Percentiles rank a stretch among this genome's conserved stretches.
These are phyloP conservation scores for Patiria miniata DNA, from an alignment of 35 echinoderm and acorn worm genomes.

Conservation along the genomic window DNA sequence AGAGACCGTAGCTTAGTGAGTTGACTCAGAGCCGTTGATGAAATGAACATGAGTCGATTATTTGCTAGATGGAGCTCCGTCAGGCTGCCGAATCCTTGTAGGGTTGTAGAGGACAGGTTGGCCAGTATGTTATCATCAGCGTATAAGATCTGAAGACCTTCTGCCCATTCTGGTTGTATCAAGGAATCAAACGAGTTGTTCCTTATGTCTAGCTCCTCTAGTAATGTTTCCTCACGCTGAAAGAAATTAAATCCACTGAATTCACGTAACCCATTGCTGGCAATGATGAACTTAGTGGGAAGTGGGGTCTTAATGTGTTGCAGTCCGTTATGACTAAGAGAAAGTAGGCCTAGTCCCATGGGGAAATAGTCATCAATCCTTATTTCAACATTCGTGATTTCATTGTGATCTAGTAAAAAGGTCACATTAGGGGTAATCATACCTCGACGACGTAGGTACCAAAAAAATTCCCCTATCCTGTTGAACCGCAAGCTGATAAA, in stretches of 20 bases:
- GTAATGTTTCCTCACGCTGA: background rate
- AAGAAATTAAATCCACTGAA: no score
- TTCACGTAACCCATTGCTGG: background rate
- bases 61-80: background rate
- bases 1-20: constrained; percentile 7
- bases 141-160: background rate
- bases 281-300: background rate
- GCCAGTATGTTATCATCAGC: background rate
- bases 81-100: background rate
- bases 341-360: background rate
- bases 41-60: background rate
- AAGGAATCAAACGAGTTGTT: constrained; percentile 17
- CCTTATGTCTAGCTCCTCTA: background rate
- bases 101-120: constrained; percentile 1
- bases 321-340: background rate
- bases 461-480: background rate
- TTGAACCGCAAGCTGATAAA: background rate
- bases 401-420: constrained; percentile 10
- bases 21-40: background rate
- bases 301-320: background rate
- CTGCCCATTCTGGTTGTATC: background rate
- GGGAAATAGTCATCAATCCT: background rate
- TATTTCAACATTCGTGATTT: background rate
- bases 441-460: no score
- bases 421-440: background rate